Conservation (phyloP, 2,113 vertebrate genomes). For the Pedionomus torquatus region DNA sequence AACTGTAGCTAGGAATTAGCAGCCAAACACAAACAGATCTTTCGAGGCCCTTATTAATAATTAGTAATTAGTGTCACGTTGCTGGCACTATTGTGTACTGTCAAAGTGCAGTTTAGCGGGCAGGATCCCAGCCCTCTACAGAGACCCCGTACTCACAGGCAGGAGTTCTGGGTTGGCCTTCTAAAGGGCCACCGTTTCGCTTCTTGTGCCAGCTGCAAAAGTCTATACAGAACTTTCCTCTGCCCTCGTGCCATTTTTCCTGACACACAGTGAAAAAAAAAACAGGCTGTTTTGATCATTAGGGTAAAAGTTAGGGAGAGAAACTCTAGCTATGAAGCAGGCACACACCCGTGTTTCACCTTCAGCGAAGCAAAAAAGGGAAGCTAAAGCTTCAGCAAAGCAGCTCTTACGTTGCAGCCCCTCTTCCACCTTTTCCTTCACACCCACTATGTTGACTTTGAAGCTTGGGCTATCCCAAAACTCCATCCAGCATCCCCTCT, state of each 20-base stretch:
- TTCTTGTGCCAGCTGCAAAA: not conserved
- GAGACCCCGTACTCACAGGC: not conserved
- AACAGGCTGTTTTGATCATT: not conserved
- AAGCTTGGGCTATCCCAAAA: not conserved
- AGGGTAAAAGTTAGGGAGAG: not conserved
- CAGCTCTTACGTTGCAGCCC: fast-evolving
- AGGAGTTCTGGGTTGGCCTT: not conserved
- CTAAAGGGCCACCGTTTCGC: not conserved
- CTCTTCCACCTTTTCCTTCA: not conserved
- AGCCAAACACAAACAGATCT: not conserved
- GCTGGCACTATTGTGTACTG: fast-evolving
- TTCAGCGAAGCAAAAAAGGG: not conserved
- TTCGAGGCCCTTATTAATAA: too few species aligned
- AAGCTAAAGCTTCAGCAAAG: not conserved
- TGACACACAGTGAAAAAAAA: not conserved
- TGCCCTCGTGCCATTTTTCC: not conserved
- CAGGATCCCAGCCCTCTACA: not conserved
- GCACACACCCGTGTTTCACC: not conserved
- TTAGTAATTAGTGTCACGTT: too few species aligned
- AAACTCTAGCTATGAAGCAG: not conserved
- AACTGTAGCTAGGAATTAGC: not conserved
- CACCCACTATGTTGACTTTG: not conserved
- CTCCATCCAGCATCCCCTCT: not conserved
- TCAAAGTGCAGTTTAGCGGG: not conserved
- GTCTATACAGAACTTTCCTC: not conserved